Conservation (phyloP, 2,888 invertebrate species). For the Drosophila mulleri region DNA sequence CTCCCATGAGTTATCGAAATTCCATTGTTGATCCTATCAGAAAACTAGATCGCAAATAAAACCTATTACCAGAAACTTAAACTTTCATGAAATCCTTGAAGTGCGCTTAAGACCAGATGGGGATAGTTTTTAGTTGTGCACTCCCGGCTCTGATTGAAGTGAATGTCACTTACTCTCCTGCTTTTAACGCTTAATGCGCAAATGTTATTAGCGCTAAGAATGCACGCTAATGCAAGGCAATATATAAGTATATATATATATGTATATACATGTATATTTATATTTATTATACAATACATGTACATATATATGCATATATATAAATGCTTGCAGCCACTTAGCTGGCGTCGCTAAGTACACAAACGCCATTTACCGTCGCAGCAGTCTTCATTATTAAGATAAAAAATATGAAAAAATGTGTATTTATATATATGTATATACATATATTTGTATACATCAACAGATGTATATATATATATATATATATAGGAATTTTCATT, state of each 20-base stretch:
- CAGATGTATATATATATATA: neutral
- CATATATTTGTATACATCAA: neutral
- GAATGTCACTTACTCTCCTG: neutral
- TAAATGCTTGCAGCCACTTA: neutral
- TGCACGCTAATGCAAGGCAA: neutral
- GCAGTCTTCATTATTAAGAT: slow-evolving; percentile 5
- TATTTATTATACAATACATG: neutral
- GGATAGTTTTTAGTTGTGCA: neutral
- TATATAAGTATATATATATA: neutral
- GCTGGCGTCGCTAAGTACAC: slow-evolving; percentile 3
- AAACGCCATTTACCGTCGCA: slow-evolving; percentile 1
- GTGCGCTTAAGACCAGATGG: too few species aligned
- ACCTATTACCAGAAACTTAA: too few species aligned
- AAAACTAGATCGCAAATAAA: too few species aligned
- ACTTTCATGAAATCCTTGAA: neutral
- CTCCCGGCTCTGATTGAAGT: neutral
- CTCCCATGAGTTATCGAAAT: too few species aligned
- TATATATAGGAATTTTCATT: neutral
- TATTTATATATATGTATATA: neutral
- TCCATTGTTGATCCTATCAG: too few species aligned
- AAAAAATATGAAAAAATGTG: too few species aligned
- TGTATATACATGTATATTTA: neutral
- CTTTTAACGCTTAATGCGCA: slow-evolving; percentile 5
- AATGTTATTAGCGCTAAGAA: slow-evolving; percentile 6
- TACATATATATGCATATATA: neutral